Evolutionary conservation across 30 jellyfish, hydroid and myxozoan species (phyloP), one percentile per base, ranked within the genome.

Genomic region (Aurelia coerulea): DNA sequence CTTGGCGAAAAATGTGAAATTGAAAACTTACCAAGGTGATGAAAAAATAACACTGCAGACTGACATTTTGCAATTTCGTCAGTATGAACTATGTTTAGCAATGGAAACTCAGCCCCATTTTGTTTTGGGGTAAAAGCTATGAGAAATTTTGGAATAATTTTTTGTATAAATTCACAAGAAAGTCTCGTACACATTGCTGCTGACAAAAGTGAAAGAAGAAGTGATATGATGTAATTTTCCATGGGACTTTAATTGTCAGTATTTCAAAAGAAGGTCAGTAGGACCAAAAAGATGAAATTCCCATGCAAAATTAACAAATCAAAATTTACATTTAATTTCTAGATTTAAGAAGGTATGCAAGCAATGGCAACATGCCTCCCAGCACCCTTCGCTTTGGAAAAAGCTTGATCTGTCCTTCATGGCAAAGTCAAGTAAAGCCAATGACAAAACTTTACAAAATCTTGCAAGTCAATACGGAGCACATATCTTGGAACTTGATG

Each of bases 361-460:
- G 60, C 93, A 84, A 68, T 84, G 93, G 93, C 17, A 65, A 59
- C 39, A 73, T 84, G 80, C 86, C 34, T 65, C 85, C 1, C 74
- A 65, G 34, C 88, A 73, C n/a, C 93, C 87, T 51, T 73, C 88
- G n/a, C 76, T 84, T 16, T 84, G 93, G 93, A 42, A 29, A 16
- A 84, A 46, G 65, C 76, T 74, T 39, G 93, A 84, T 64, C 69
- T 84, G 68, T 73, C 93, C 15, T 84, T 84, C 54, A 42, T 84
- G 93, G 49, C 88, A 53, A 53, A 74, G 49, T 52, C 74, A 8
- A 13, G 19, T 17, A 73, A 63, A 73, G 93, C 93, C 54, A 84
- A 73, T 54, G 93, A 84, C 34, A 42, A 42, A 14, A 37, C 69
- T 1, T 11, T 84, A 42, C 63, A 2, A 32, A 42, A 11, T 11